Evolutionary conservation across 2,113 vertebrate species (phyloP).

Genomic region (Lanius collurio): DNA sequence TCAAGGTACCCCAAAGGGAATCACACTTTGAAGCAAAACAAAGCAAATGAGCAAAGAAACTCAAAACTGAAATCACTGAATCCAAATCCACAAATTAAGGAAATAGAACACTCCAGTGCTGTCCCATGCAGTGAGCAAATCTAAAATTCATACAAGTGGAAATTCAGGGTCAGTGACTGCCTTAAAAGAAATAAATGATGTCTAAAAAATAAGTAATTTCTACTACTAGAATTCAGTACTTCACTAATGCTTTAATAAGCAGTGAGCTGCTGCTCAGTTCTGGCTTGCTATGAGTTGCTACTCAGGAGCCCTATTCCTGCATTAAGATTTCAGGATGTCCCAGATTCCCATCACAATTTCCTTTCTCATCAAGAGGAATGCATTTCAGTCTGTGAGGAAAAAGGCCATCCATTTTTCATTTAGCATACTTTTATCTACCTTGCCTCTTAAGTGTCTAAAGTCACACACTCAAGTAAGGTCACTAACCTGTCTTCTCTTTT

Average conservation of each 20-base stretch:
- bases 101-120: neutral
- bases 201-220: neutral
- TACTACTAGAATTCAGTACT: neutral
- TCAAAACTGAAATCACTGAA: neutral
- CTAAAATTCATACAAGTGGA: neutral
- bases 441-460: slow-evolving; percentile 5
- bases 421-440: slow-evolving; percentile 24
- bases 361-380: slow-evolving; percentile 6
- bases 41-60: neutral
- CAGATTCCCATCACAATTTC: slow-evolving; percentile 60
- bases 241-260: slow-evolving; percentile 4
- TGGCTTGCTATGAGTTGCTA: neutral
- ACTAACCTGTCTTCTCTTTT: neutral
- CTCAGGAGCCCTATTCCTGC: neutral
- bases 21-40: neutral
- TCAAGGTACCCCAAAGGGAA: neutral
- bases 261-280: neutral
- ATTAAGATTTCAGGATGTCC: slow-evolving; percentile 38
- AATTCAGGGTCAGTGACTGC: neutral
- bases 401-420: slow-evolving; percentile 30
- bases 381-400: neutral
- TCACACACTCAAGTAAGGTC: neutral
- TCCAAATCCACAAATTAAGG: neutral
- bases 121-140: neutral
- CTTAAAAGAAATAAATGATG: neutral